Evolutionary conservation across 2,797 vertebrate genomes (phyloP).

Genomic region (Sparus aurata): DNA sequence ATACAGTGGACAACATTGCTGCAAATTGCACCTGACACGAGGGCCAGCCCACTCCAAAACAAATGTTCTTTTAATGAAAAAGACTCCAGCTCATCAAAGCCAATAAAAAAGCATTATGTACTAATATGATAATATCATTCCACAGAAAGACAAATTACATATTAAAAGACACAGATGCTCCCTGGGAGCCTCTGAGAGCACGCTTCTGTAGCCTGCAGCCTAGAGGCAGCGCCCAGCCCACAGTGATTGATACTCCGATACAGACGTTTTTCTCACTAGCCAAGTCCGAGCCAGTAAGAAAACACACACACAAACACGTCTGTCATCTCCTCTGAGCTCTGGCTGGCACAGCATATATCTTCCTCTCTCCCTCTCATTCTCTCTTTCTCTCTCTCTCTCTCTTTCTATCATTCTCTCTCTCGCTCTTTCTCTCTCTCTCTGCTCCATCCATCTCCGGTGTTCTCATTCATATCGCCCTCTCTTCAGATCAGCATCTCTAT

Average conservation of each 20-base stretch:
- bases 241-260: slow-evolving; percentile 68
- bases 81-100: neutral
- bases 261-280: slow-evolving; percentile 48
- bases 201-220: slow-evolving; percentile 59
- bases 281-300: slow-evolving; percentile 51
- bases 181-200: slow-evolving; percentile 34
- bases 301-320: slow-evolving; percentile 59
- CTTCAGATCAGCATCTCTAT: slow-evolving; percentile 57
- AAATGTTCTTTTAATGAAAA: slow-evolving; percentile 16
- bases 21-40: neutral
- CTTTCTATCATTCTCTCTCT: slow-evolving; percentile 10
- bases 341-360: slow-evolving; percentile 61
- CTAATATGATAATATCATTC: slow-evolving; percentile 6
- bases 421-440: slow-evolving; percentile 26
- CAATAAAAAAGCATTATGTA: slow-evolving; percentile 20
- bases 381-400: slow-evolving; percentile 9
- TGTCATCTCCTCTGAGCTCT: slow-evolving; percentile 57
- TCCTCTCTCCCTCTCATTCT: slow-evolving; percentile 28
- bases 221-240: slow-evolving; percentile 68
- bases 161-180: slow-evolving; percentile 33
- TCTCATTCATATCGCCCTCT: slow-evolving; percentile 61
- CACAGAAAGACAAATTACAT: slow-evolving; percentile 19
- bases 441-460: slow-evolving; percentile 62
- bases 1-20: slow-evolving; percentile 1
- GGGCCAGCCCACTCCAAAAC: neutral